Conservation (phyloP, 2,113 vertebrate species). For the Chascanopsetta lugubris region DNA sequence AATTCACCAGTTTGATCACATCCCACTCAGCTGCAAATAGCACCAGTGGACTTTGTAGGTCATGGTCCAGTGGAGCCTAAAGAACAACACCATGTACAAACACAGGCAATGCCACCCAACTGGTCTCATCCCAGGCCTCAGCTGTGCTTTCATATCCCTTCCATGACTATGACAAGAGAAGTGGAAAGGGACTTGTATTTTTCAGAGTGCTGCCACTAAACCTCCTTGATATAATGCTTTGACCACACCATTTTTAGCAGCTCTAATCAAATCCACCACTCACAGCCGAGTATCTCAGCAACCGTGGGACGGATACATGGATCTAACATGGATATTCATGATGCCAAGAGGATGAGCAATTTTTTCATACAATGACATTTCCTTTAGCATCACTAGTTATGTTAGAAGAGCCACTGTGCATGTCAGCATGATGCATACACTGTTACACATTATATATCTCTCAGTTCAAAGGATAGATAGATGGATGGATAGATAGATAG, state of each 20-base stretch:
- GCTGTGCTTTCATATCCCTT: conserved; percentile 14
- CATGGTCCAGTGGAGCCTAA: conserved; percentile 23
- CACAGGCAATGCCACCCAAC: conserved; percentile 1
- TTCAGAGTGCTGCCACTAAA: background rate
- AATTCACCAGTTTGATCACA: conserved; percentile 7
- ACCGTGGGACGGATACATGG: background rate
- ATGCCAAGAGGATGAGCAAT: background rate
- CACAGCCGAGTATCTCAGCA: background rate
- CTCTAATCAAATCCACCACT: background rate
- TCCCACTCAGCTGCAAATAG: conserved; percentile 8
- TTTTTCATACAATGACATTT: background rate
- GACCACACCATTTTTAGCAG: background rate
- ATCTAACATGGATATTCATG: no score
- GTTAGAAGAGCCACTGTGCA: no score
- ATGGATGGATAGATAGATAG: no score
- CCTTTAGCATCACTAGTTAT: background rate
- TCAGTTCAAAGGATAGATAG: no score
- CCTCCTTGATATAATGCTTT: background rate
- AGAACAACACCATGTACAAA: conserved; percentile 25
- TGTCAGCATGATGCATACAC: background rate
- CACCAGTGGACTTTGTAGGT: conserved; percentile 18
- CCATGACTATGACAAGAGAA: background rate
- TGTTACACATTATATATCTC: no score
- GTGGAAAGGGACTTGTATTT: background rate
- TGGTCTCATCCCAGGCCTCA: conserved; percentile 15